Base-by-base conservation (phyloP, 1,140 invertebrate genomes). In the Bradysia coprophila region DNA sequence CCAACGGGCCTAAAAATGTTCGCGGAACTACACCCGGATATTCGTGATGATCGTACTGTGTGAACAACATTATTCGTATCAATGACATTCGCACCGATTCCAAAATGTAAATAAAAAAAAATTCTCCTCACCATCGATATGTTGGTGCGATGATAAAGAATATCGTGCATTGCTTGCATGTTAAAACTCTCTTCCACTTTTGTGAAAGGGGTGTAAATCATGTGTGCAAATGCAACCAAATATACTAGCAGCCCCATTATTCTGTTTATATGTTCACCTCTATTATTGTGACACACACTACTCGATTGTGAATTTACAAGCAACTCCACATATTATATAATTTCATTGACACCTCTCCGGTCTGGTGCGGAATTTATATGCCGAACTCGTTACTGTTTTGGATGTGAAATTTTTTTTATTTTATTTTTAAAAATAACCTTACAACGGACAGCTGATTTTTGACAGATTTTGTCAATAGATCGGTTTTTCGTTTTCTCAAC, bases 141-240 rank as follows among this genome's bases (percentile, higher is more conserved):
- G 66, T 94, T 86, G 58, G 68, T 64, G 44, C 78, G 69, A 56
- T 91, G 76, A 64, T 91, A 95, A 13, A 98, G 66, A 50, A 98
- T 72, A 68, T 99, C 96, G 67, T 99, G 96, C 60, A 85, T 86
- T 11, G 96, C 95, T 71, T 98, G 89, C 18, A 97, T 68, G 66
- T 97, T 98, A 56, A 99, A 99, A 66, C 92, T 98, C 70, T 99
- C 96, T 66, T 99, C 95, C 9, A 99, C 95, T 81, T 98, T 99
- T 1, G 92, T 98, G 58, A 83, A 97, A 36, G 95, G 94, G 58
- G 89, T 93, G 48, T 87, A 72, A 39, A 90, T 54, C 33, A 97
- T 62, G 61, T 94, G 84, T 44, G 83, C 65, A 44, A 71, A 68
- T 24, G 81, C 77, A 48, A 84, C 66, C 34, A 78, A 54, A 48